phyloP scores from a whole-genome alignment of 2,797 vertebrate species.

The Myotis myotis region DNA sequence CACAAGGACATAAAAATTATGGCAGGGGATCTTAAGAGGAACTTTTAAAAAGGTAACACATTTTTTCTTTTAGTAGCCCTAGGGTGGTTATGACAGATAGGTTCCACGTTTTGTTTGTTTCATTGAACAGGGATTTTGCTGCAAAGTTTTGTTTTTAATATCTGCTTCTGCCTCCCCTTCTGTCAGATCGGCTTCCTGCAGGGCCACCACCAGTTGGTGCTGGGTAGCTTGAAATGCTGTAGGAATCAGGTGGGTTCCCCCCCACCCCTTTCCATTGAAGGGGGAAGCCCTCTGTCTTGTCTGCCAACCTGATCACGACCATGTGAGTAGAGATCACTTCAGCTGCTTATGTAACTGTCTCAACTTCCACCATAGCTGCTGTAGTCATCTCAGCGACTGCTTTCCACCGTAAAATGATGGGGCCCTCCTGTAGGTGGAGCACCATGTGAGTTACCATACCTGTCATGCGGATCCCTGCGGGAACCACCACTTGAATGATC shows the following conservation, averaged over 20 bases:
- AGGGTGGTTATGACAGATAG: constrained; percentile 86
- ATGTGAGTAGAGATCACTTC: constrained; percentile 97
- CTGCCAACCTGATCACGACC: constrained; percentile 96
- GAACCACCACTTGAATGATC: constrained; percentile 95
- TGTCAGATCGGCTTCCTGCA: constrained; percentile 93
- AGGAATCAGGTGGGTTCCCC: constrained; percentile 97
- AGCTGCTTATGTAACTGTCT: constrained; percentile 99
- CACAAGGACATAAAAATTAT: constrained; percentile 86
- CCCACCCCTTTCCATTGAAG: constrained; percentile 92
- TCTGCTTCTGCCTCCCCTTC: constrained; percentile 97
- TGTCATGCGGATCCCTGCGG: constrained; percentile 96
- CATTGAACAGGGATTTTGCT: constrained; percentile 85
- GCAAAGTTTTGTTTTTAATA: constrained; percentile 91
- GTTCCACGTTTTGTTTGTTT: constrained; percentile 82
- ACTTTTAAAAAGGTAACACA: constrained; percentile 88
- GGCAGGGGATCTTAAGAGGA: constrained; percentile 87
- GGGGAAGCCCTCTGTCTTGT: constrained; percentile 96
- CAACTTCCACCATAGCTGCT: constrained; percentile 97
- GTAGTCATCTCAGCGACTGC: constrained; percentile 99
- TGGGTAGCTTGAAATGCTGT: constrained; percentile 96
- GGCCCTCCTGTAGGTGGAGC: constrained; percentile 98
- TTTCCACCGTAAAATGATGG: constrained; percentile 98
- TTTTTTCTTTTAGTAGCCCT: constrained; percentile 86
- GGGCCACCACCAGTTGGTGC: constrained; percentile 92
- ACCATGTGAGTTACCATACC: constrained; percentile 99